phyloP scores from a whole-genome alignment of 2,113 vertebrate species.

The Mobula hypostoma region DNA sequence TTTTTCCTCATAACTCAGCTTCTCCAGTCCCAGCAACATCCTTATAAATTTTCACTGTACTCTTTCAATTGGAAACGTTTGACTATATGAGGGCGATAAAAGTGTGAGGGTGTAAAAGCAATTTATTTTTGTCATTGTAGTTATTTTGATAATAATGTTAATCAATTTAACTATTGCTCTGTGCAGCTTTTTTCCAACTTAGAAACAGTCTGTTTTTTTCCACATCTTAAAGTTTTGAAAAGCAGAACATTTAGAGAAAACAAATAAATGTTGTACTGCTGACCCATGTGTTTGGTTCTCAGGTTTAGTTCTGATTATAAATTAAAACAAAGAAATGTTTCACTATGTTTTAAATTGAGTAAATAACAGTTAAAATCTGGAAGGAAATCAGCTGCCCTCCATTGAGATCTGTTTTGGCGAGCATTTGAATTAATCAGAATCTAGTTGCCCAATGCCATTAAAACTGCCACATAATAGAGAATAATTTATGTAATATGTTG shows the following conservation, averaged over 20 bases:
- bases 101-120: background rate
- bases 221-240: background rate
- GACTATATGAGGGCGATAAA: background rate
- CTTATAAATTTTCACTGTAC: too few relatives aligned
- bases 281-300: background rate
- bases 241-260: background rate
- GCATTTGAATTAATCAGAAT: background rate
- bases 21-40: too few relatives aligned
- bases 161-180: background rate
- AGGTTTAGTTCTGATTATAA: background rate
- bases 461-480: background rate
- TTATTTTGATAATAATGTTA: background rate
- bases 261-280: background rate
- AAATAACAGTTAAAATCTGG: background rate
- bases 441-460: background rate
- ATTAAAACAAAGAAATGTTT: background rate
- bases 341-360: background rate
- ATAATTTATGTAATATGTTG: background rate
- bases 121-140: background rate
- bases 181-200: background rate
- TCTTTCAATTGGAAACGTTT: too few relatives aligned
- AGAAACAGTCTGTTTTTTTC: background rate
- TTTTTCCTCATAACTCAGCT: too few relatives aligned
- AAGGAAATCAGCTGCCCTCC: background rate
- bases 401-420: background rate